phyloP scores from a whole-genome alignment of 2,797 vertebrate species.

The Sebastes nivosus region DNA sequence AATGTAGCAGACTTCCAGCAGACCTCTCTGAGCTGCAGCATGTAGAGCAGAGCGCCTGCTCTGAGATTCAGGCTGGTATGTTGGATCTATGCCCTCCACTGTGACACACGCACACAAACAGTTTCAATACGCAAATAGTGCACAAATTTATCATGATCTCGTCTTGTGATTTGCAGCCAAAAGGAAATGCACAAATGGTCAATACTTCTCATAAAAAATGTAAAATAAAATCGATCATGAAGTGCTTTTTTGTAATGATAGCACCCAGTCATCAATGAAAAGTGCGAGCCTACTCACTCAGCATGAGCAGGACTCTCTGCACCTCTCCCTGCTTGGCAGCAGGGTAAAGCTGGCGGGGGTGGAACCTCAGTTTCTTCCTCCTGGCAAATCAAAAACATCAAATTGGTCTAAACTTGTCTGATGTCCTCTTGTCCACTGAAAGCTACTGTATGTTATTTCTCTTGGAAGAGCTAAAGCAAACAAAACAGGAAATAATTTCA shows the following conservation, averaged over 20 bases:
- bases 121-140: background rate
- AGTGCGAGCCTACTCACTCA: conserved; percentile 82
- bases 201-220: background rate
- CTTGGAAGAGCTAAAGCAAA: background rate
- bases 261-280: background rate
- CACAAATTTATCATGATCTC: background rate
- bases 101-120: conserved; percentile 25
- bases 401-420: background rate
- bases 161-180: background rate
- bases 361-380: conserved; percentile 93
- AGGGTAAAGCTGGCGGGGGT: conserved; percentile 91
- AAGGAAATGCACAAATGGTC: background rate
- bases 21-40: conserved; percentile 90
- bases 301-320: conserved; percentile 93
- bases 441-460: background rate
- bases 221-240: background rate
- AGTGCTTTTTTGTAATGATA: background rate
- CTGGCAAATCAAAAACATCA: conserved; percentile 53
- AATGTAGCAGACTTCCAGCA: conserved; percentile 91
- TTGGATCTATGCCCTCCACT: conserved; percentile 94
- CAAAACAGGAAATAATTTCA: background rate
- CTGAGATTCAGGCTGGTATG: conserved; percentile 91
- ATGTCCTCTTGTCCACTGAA: background rate
- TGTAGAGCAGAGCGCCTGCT: conserved; percentile 90
- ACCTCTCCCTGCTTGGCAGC: conserved; percentile 92